These are phyloP conservation scores for Macrobrachium nipponense DNA, from an alignment of 1,140 invertebrate species.

Conservation along the genomic window DNA sequence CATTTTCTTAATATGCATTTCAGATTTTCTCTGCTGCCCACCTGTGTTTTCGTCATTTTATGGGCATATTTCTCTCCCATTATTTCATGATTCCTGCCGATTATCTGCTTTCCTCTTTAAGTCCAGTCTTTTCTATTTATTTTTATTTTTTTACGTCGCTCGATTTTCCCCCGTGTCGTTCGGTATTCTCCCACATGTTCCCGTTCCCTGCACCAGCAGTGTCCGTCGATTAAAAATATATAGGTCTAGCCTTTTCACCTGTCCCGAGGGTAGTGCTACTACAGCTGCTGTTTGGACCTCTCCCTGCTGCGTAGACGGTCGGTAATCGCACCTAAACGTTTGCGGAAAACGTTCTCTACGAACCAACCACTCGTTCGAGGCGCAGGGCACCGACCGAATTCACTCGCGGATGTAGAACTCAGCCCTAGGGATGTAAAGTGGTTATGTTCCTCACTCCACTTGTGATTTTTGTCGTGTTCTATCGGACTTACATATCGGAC, in stretches of 20 bases:
- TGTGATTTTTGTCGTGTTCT: too few species aligned
- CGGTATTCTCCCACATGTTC: background rate
- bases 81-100: too few species aligned
- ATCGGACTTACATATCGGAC: too few species aligned
- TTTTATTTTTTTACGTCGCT: background rate
- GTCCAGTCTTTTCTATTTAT: too few species aligned
- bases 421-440: too few species aligned
- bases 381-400: too few species aligned
- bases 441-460: too few species aligned
- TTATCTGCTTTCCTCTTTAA: too few species aligned
- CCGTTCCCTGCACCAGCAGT: background rate
- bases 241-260: conserved; percentile 26
- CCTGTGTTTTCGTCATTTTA: background rate
- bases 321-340: background rate
- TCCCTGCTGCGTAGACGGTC: background rate
- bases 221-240: conserved; percentile 58
- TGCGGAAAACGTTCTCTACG: too few species aligned
- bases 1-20: background rate
- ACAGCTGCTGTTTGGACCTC: background rate
- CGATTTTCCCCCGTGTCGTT: background rate
- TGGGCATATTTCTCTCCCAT: too few species aligned
- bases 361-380: too few species aligned
- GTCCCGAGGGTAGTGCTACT: conserved; percentile 22
- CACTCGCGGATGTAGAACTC: too few species aligned
- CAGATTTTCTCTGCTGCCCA: background rate